Evolutionary conservation across 2,113 vertebrate species (phyloP), one percentile per base, ranked within the genome.

Genomic region (Grammomys surdaster): DNA sequence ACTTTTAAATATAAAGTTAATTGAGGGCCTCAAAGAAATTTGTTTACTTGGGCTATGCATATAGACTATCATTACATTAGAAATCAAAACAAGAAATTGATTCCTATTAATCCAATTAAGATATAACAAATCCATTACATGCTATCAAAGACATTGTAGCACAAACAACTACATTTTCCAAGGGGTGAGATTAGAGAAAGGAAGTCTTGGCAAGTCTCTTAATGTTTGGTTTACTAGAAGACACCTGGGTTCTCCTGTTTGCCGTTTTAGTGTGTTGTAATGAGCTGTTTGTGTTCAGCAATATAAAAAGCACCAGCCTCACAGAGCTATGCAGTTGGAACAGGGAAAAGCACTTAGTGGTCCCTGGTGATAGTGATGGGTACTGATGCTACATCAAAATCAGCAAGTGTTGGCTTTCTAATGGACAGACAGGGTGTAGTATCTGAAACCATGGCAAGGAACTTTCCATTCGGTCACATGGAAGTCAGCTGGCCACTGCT

Each of bases 341-440:
- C 54, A 1, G 24, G 60, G 56, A 36, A 77, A 24, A 31, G 80
- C 46, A 77, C 84, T 72, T 80, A 76, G 77, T 20, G 82, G 24
- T 69, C 31, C 88, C 81, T 90, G 81, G 72, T 69, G 58, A 56
- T 56, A 86, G 40, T 51, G 76, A 43, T 1, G 5, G 40, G 26
- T 60, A 80, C 46, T 82, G 65, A 86, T 88, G 92, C 17, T 95
- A 86, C 26, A 77, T 81, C 90, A 33, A 97, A 97, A 95, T 77
- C 96, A 75, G 94, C 92, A 96, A 88, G 69, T 65, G 65, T 43
- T 36, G 31, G 46, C 43, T 81, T 72, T 63, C 84, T 72, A 48
- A 43, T 6, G 20, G 65, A 28, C n/a, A n/a, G 63, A 26, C 31
- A 58, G 86, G 10, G 88, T 54, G 24, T 51, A 26, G 67, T 48